Evolutionary conservation across 2,113 vertebrate species (phyloP), one percentile per base, ranked within the genome.

Genomic region (Tyrannus savana): DNA sequence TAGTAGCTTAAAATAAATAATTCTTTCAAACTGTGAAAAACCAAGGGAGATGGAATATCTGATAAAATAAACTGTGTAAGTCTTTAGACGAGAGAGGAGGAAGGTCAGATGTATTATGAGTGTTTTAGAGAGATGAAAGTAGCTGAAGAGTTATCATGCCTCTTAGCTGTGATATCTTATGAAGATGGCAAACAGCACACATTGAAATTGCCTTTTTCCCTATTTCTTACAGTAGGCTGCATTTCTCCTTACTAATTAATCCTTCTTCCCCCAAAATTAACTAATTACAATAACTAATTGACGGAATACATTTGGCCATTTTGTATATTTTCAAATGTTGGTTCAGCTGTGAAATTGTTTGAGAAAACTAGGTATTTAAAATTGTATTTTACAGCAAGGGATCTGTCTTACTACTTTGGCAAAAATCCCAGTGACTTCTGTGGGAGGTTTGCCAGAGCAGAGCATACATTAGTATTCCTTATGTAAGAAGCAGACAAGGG

Each of bases 321-420:
- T 79, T 72, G 27, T 79, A 3, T 71, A 50, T 87, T 94, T 93
- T 80, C 60, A 86, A 90, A 59, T 63, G 30, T 67, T 83, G 35
- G 3, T 77, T 94, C 87, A 94, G 42, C 63, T 92, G 79, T 90
- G 75, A 84, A 96, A 84, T 86, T 71, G 42, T 91, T 94, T 77
- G 59, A 77, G 74, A 62, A 87, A 88, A 83, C 22, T n/a, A 42
- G 4, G 24, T 80, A 25, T 93, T 85, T 66, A 39, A 91, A 93
- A 71, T 23, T 27, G 30, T 62, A 6, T 80, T 87, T 93, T 94
- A 56, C 25, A 90, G 67, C 55, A 41, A 88, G 42, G 72, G 52
- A 73, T 74, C 49, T 82, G 22, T 64, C 79, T 90, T 41, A 12
- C 35, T 66, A 28, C 78, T 89, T 73, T 74, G 33, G 56, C 92